Conservation (phyloP, 2,113 vertebrate species). For the Scatophagus argus region DNA sequence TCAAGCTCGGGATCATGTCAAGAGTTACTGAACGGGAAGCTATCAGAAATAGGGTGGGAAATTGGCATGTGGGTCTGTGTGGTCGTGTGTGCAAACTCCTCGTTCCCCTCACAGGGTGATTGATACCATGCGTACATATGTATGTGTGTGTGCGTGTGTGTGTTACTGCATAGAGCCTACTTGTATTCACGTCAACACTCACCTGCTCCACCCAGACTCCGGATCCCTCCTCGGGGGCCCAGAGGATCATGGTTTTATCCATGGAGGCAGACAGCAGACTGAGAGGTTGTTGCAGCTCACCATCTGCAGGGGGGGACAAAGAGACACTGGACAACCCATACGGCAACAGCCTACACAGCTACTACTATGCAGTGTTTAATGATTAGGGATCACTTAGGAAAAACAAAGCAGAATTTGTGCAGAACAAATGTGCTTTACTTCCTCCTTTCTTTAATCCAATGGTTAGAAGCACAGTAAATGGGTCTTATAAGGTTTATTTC, state of each 20-base stretch:
- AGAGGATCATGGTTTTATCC: slow-evolving; percentile 98
- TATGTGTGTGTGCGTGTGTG: slow-evolving; percentile 5
- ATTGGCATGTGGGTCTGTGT: background rate
- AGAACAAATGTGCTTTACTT: no score
- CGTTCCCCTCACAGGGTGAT: slow-evolving; percentile 11
- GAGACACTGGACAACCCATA: background rate
- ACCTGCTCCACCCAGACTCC: slow-evolving; percentile 97
- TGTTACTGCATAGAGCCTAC: background rate
- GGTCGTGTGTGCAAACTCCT: background rate
- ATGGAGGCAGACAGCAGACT: slow-evolving; percentile 93
- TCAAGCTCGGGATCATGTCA: slow-evolving; percentile 50
- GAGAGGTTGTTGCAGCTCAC: slow-evolving; percentile 88
- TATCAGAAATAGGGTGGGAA: slow-evolving; percentile 14
- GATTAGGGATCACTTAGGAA: background rate
- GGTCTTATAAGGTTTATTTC: background rate
- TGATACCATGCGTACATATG: slow-evolving; percentile 4
- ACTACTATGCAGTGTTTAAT: background rate
- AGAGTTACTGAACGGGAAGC: slow-evolving; percentile 39
- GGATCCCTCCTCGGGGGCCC: slow-evolving; percentile 94
- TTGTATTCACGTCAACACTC: slow-evolving; percentile 59
- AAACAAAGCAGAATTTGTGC: background rate
- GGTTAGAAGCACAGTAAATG: background rate
- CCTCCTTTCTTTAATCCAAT: no score
- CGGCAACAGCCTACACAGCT: background rate
- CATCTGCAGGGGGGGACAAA: slow-evolving; percentile 86